phyloP scores from a whole-genome alignment of 2,797 vertebrate genomes.

The Galagoides demidoff region DNA sequence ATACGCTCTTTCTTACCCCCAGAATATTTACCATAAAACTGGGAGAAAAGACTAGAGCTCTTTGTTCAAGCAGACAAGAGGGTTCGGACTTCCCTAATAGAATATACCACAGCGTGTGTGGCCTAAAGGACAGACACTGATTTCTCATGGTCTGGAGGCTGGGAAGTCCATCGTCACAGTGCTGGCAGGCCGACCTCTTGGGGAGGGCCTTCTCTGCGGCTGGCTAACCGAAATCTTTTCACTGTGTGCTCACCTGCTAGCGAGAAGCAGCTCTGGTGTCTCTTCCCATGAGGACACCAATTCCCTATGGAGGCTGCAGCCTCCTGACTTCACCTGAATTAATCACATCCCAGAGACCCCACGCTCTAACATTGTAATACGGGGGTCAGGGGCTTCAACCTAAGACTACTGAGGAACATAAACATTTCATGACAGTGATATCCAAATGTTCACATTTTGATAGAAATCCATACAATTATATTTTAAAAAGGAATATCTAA shows the following conservation, averaged over 20 bases:
- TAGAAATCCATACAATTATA: not conserved
- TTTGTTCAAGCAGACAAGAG: not conserved
- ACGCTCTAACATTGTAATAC: not conserved
- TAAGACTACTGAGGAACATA: not conserved
- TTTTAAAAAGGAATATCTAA: not conserved
- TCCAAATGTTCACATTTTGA: slow-evolving; percentile 29
- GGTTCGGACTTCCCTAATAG: not conserved
- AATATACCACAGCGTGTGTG: fast-evolving
- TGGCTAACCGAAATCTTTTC: not conserved
- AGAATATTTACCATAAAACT: not conserved
- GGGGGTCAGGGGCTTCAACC: not conserved
- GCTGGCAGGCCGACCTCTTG: too few species aligned
- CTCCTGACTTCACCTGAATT: not conserved
- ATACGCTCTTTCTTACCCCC: not conserved
- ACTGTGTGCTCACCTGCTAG: not conserved
- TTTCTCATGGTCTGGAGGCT: not conserved
- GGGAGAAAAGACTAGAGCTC: not conserved
- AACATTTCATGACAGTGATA: not conserved
- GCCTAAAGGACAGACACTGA: not conserved
- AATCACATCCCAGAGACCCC: not conserved
- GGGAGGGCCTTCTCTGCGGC: not conserved
- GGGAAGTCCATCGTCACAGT: not conserved
- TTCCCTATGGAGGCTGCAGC: not conserved
- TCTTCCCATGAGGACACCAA: not conserved
- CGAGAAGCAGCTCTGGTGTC: not conserved